Conservation (phyloP, 2,888 invertebrate species). For the Dysmachus trigonus region DNA sequence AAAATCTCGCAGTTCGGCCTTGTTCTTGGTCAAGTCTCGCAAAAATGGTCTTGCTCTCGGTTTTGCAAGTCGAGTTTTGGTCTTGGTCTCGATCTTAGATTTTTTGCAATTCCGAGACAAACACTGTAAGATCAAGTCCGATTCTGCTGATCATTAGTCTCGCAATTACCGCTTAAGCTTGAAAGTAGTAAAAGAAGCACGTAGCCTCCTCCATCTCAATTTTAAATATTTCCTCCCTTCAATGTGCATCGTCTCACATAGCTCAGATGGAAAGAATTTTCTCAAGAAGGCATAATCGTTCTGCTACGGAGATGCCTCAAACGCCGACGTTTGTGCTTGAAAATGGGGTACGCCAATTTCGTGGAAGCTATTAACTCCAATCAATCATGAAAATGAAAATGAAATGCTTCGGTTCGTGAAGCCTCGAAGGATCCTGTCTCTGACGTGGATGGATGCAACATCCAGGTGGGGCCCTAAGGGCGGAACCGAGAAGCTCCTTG, state of each 20-base stretch:
- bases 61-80: no score
- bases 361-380: slow-evolving; percentile 17
- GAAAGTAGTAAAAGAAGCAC: neutral
- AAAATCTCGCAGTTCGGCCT: no score
- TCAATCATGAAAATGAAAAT: slow-evolving; percentile 19
- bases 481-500: neutral
- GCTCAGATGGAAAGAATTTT: neutral
- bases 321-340: neutral
- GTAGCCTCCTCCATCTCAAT: neutral
- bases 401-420: neutral
- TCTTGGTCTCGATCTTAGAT: no score
- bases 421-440: neutral
- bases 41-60: no score
- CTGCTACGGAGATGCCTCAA: neutral
- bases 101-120: no score
- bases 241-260: neutral
- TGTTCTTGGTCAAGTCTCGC: no score
- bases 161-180: neutral
- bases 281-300: neutral
- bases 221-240: neutral
- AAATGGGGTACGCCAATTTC: neutral
- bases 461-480: neutral
- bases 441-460: neutral
- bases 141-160: no score
- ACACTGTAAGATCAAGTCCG: no score